phyloP scores from a whole-genome alignment of 2,797 vertebrate species.

The Spinus pinus region DNA sequence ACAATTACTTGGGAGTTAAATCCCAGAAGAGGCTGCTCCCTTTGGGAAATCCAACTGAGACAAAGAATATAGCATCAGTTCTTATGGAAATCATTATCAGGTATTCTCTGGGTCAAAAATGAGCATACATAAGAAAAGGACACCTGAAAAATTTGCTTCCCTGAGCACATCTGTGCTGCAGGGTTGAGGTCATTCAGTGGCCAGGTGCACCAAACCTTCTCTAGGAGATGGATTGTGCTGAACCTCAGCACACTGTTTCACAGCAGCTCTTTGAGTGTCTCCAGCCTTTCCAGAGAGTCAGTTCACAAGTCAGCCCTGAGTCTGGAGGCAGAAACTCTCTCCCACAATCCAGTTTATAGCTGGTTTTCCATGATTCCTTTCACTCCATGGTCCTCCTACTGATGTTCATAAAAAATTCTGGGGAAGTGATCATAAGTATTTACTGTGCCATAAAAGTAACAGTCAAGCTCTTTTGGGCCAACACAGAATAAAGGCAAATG shows the following conservation, averaged over 20 bases:
- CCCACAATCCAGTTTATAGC: not conserved
- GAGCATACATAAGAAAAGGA: not conserved
- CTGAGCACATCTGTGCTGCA: not conserved
- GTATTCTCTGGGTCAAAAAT: not conserved
- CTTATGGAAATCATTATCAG: not conserved
- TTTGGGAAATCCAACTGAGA: not conserved
- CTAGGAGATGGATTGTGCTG: too few species aligned
- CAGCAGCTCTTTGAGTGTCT: not conserved
- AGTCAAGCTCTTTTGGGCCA: not conserved
- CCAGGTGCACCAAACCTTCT: not conserved
- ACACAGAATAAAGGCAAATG: not conserved
- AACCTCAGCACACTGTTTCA: not conserved
- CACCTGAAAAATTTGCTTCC: not conserved
- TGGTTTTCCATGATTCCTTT: not conserved
- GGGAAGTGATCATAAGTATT: not conserved
- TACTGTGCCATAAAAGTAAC: not conserved
- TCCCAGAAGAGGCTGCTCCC: not conserved
- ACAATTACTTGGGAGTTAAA: not conserved
- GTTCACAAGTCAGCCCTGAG: not conserved
- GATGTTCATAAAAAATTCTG: not conserved
- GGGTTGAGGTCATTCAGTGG: not conserved
- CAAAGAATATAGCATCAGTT: not conserved
- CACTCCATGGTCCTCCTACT: too few species aligned
- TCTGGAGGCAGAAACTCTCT: not conserved
- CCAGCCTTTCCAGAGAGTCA: not conserved